Evolutionary conservation across 1,140 invertebrate species (phyloP).

Genomic region (Lycorma delicatula): DNA sequence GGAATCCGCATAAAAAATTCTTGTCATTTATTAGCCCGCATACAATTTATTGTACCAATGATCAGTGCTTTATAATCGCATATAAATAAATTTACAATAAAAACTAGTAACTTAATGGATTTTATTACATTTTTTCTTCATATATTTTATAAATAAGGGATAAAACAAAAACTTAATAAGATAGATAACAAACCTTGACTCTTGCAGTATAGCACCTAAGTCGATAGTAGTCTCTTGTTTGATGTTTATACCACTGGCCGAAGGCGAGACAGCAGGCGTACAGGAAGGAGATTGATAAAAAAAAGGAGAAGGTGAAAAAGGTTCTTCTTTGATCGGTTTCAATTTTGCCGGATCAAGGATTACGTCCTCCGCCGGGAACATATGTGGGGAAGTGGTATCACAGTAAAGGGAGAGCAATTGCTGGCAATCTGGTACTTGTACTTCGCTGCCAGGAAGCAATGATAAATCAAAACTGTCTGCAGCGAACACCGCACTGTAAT

Average conservation of each 20-base stretch:
- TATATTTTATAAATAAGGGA: too few species aligned
- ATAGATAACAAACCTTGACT: conserved; percentile 41
- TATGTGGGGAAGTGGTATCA: conserved; percentile 44
- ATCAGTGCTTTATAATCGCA: too few species aligned
- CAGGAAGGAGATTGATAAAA: conserved; percentile 4
- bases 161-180: too few species aligned
- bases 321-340: conserved; percentile 21
- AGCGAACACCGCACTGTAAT: conserved; percentile 50
- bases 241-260: conserved; percentile 36
- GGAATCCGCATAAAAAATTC: too few species aligned
- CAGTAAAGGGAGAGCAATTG: conserved; percentile 39
- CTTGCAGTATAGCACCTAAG: conserved; percentile 40
- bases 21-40: too few species aligned
- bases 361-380: conserved; percentile 38
- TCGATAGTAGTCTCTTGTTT: conserved; percentile 42
- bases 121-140: too few species aligned
- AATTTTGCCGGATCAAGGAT: conserved; percentile 25
- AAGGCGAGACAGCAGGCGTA: conserved; percentile 9
- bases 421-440: conserved; percentile 47
- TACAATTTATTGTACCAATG: too few species aligned
- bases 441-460: conserved; percentile 49
- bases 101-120: too few species aligned
- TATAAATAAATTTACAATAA: too few species aligned
- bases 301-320: conserved; percentile 3
- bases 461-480: conserved; percentile 64